Percentiles rank a stretch among this genome's conserved stretches.
Conservation (phyloP, 2,888 invertebrate species). For the Microctonus hyperodae region DNA sequence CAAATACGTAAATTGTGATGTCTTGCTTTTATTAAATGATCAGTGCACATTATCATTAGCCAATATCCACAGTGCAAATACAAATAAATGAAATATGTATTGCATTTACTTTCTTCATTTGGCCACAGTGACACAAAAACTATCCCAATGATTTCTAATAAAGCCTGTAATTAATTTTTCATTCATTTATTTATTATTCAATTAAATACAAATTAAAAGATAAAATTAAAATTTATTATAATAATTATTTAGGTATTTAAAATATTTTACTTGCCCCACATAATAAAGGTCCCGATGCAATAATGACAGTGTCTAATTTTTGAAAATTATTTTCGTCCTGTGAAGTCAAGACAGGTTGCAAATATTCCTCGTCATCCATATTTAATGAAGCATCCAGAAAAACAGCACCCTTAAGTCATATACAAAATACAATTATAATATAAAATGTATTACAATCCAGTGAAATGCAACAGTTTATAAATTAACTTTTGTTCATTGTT, state of each 20-base stretch:
- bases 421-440: constrained; percentile 10
- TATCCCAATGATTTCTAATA: constrained; percentile 56
- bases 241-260: neutral
- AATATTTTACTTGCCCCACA: constrained; percentile 50
- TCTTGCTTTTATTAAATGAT: constrained; percentile 68
- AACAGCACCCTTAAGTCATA: constrained; percentile 49
- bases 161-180: constrained; percentile 45
- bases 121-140: constrained; percentile 57
- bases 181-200: too few species aligned
- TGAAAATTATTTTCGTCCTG: constrained; percentile 53
- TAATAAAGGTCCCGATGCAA: constrained; percentile 51
- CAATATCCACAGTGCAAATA: constrained; percentile 59
- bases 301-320: constrained; percentile 52
- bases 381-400: constrained; percentile 54
- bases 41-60: constrained; percentile 52
- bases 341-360: constrained; percentile 54
- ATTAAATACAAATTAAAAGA: neutral
- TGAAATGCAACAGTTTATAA: neutral
- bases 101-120: constrained; percentile 55
- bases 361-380: constrained; percentile 59
- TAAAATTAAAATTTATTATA: neutral
- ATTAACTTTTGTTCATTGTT: too few species aligned
- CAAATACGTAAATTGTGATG: constrained; percentile 71
- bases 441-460: too few species aligned
- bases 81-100: constrained; percentile 58